phyloP scores from a whole-genome alignment of 2,888 invertebrate genomes.

The Ochropleura plecta region DNA sequence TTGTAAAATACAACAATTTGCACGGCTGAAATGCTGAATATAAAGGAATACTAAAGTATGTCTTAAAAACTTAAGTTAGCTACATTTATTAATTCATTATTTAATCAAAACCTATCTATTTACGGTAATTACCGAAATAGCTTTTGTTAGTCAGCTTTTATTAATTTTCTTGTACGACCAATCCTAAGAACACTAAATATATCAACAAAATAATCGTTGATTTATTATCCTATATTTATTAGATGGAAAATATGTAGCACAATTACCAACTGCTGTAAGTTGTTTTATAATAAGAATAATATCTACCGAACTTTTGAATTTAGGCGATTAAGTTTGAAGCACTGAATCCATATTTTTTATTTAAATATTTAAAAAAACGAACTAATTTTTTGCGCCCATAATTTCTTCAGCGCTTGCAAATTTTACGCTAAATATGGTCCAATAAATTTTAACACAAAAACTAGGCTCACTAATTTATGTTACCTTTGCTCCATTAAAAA shows the following conservation, averaged over 20 bases:
- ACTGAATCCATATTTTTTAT: neutral
- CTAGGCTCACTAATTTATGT: conserved; percentile 33
- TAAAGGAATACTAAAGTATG: no score
- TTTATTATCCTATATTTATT: no score
- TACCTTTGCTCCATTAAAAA: conserved; percentile 49
- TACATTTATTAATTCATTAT: no score
- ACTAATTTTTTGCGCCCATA: neutral
- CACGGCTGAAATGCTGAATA: no score
- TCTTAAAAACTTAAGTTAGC: no score
- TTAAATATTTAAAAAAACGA: neutral
- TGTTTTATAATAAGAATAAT: no score
- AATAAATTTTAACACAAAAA: conserved; percentile 48
- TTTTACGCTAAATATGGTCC: conserved; percentile 41
- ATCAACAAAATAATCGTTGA: neutral
- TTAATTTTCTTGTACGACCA: neutral
- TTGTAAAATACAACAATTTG: no score
- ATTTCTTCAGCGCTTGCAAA: conserved; percentile 20
- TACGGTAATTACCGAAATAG: neutral
- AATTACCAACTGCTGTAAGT: neutral
- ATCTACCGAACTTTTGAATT: no score
- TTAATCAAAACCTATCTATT: no score
- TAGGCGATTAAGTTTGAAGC: neutral
- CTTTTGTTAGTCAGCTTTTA: neutral
- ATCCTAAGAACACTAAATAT: neutral
- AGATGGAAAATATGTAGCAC: no score